Percentiles rank a stretch among this genome's conserved stretches.
Evolutionary conservation across 2,888 invertebrate species (phyloP).

Genomic region (Drosophila recens): DNA sequence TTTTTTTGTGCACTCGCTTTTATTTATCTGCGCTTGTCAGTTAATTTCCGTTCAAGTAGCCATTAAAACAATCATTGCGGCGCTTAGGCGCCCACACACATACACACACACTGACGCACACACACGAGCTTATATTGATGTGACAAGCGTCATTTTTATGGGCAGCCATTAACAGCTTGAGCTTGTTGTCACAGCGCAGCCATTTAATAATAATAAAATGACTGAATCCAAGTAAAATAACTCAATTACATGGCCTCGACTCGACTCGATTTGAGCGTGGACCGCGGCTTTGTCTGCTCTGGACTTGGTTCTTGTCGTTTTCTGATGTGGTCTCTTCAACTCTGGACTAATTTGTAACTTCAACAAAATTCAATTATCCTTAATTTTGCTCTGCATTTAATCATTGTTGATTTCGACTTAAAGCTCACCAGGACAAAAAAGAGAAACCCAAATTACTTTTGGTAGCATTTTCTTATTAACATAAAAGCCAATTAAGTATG

Average conservation of each 20-base stretch:
- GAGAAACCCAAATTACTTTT: conserved; percentile 6
- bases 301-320: not conserved
- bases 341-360: conserved; percentile 45
- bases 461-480: conserved; percentile 11
- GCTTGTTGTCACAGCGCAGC: conserved; percentile 53
- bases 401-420: conserved; percentile 32
- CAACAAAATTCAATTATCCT: conserved; percentile 38
- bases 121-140: conserved; percentile 24
- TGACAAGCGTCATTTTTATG: conserved; percentile 67
- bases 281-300: conserved; percentile 21
- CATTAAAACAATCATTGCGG: conserved; percentile 78
- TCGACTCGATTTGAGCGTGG: conserved; percentile 1
- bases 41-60: conserved; percentile 81
- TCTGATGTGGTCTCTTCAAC: conserved; percentile 6
- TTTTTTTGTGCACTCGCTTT: conserved; percentile 31
- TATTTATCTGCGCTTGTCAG: conserved; percentile 79
- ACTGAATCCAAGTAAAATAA: conserved; percentile 70
- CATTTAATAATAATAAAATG: conserved; percentile 74
- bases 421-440: conserved; percentile 1
- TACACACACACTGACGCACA: conserved; percentile 18
- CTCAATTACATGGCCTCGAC: conserved; percentile 65
- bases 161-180: conserved; percentile 28
- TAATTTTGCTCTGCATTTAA: conserved; percentile 18
- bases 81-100: conserved; percentile 59
- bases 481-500: conserved; percentile 9